Evolutionary conservation across 2,797 vertebrate species (phyloP), one percentile per base, ranked within the genome.

Genomic region (Lacerta viridis): DNA sequence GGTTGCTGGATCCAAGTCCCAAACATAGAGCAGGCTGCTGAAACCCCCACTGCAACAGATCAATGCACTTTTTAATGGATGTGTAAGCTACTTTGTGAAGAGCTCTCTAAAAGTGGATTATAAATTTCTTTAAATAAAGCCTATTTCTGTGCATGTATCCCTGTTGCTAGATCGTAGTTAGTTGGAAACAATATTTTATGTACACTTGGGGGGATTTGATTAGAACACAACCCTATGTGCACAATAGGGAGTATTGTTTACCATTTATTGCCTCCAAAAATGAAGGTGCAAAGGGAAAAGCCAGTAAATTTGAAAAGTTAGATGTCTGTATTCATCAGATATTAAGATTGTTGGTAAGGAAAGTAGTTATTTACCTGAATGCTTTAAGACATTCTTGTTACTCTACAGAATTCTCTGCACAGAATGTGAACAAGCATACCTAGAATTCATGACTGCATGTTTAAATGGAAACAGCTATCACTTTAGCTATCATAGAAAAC

Each of bases 401-500:
- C 68, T 87, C 1, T 86, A 0, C 79, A 66, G 20, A 68, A 86
- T 46, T 91, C 90, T 83, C 71, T 95, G 43, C 84, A 88, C 92
- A 64, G 90, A 87, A 91, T 83, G 78, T 46, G 87, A 93, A 80
- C 85, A 89, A 91, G 23, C 23, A 46, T 29, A 84, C 29, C 13
- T 43, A 41, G 75, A 83, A 79, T 87, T 86, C 93, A 80, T 90
- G 89, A 50, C 59, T 90, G 11, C 11, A 9, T 89, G 15, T 89
- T 92, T 93, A 88, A 91, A 91, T 92, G 18, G 8, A 87, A 85
- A 64, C 93, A 91, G 36, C 75, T 36, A 72, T 92, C 71, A 43
- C 79, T 86, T 93, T 64, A 90, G 75, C 93, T 88, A 94, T 93
- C 83, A 86, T 15, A 68, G 84, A 89, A 93, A 87, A 83, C 92